Base-by-base conservation (phyloP, 2,888 invertebrate genomes). In the Watsonalla binaria region DNA sequence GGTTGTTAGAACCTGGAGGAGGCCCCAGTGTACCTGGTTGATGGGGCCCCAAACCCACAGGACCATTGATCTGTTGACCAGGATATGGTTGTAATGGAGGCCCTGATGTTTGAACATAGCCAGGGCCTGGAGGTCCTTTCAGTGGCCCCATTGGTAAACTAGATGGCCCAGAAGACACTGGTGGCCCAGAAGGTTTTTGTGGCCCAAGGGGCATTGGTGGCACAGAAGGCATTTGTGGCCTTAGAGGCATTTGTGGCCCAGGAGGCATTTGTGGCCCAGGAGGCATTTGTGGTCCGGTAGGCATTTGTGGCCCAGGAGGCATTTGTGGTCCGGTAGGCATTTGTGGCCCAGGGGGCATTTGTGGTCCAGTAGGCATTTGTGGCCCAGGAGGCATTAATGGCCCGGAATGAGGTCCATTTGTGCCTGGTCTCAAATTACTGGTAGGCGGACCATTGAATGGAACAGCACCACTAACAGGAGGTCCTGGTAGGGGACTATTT, bases 401-500 rank as follows among this genome's bases (percentile, higher is more conserved):
- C 24, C 59, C 66, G 54, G 58, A 14, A 11, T 49, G 14, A 49
- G 82, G 76, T 4, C 81, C 80, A 72, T 82, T 83, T 0, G 74
- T 57, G 45, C 67, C 62, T 45, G 68, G 67, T 0, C 65, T 66
- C 50, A 63, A 51, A 15, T 53, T 58, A 63, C 14, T 63, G 61
- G 57, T 54, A 47, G 53, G 57, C 33, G 72, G 69, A 2, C 73
- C 72, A 70, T 65, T 72, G 14, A 66, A 61, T 51, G 62, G 46
- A 37, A 65, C 59, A 13, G 68, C 62, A 37, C 70, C 74, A 72
- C 66, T 75, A 11, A 62, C 51, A 49, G 70, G 62, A 46, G 77
- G 73, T 13, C 74, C 80, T 58, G 77, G 63, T 42, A 80, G 55
- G 51, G 85, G 85, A 60, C 82, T 87, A 62, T 75, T 80, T 63